Evolutionary conservation across 2,888 invertebrate genomes (phyloP), one percentile per base, ranked within the genome.

Genomic region (Drosophila nr. fundita): DNA sequence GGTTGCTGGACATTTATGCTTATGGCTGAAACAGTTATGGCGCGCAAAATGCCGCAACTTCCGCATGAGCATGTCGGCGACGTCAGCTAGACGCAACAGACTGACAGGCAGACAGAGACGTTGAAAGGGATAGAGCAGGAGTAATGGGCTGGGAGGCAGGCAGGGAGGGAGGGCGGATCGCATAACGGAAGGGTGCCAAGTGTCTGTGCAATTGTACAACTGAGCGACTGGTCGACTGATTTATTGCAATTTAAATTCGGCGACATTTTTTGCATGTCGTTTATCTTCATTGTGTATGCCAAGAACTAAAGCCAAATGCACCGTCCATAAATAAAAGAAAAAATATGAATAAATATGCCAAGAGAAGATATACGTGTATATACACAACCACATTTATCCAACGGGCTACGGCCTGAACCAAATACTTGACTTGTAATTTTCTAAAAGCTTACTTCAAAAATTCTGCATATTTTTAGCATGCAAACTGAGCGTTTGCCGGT

Each of bases 241-340:
- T 87, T 86, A 86, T 87, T 87, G 89, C 90, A 87, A 83, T 87
- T 90, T 89, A 89, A 90, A 87, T 90, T 90, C 76, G 83, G 78
- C 86, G 86, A 85, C 86, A 73, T 80, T 90, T 89, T 90, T 85
- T 89, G 90, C 78, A 87, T 90, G 80, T 90, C 91, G 90, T 90
- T 90, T 85, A 90, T 90, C 87, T 87, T 87, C 87, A 90, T 90
- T 90, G 83, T 84, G 81, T 77, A 72, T 83, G 87, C 87, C 89
- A 85, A 79, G 80, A 75, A 85, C 86, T 68, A 75, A 85, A 74
- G 84, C 64, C 68, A 58, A 78, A 70, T 80, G 75, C 87, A 90
- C 66, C 64, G 78, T 63, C 70, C 85, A 84, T 83, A 88, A 83
- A 90, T 86, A 76, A 89, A 78, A 52, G 52, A 69, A 68, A 48